phyloP scores from a whole-genome alignment of 2,797 vertebrate species.

The Melopsittacus undulatus region DNA sequence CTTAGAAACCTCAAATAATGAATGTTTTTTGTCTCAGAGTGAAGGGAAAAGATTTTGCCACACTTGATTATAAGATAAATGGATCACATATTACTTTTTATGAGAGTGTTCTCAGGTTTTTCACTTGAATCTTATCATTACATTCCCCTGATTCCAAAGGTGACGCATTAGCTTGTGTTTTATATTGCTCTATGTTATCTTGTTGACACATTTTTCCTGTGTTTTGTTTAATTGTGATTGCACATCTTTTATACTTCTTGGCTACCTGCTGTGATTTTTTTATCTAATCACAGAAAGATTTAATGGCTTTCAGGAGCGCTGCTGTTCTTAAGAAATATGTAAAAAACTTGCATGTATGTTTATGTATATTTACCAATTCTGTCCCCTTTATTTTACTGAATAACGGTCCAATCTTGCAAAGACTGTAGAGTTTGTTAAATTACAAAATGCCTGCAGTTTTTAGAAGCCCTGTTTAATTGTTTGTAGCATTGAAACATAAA shows the following conservation, averaged over 20 bases:
- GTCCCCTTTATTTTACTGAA: background rate
- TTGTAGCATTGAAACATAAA: background rate
- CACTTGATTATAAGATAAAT: slow-evolving; percentile 7
- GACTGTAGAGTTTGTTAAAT: background rate
- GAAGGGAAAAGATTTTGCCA: background rate
- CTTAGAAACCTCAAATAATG: background rate
- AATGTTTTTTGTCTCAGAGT: background rate
- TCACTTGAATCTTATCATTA: background rate
- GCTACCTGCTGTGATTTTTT: background rate
- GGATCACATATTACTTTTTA: background rate
- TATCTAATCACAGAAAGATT: background rate
- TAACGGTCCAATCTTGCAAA: background rate
- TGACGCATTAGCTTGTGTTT: background rate
- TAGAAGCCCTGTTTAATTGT: background rate
- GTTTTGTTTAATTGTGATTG: slow-evolving; percentile 3
- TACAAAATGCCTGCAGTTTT: background rate
- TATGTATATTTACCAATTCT: background rate
- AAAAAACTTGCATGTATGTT: background rate
- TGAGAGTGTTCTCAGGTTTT: background rate
- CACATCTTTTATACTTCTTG: background rate
- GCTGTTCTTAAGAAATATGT: background rate
- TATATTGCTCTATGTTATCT: background rate
- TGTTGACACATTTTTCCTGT: background rate
- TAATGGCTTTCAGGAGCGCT: background rate
- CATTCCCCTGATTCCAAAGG: background rate